Evolutionary conservation across 1,140 invertebrate species (phyloP), one percentile per base, ranked within the genome.

Genomic region (Heliothis subflexa): DNA sequence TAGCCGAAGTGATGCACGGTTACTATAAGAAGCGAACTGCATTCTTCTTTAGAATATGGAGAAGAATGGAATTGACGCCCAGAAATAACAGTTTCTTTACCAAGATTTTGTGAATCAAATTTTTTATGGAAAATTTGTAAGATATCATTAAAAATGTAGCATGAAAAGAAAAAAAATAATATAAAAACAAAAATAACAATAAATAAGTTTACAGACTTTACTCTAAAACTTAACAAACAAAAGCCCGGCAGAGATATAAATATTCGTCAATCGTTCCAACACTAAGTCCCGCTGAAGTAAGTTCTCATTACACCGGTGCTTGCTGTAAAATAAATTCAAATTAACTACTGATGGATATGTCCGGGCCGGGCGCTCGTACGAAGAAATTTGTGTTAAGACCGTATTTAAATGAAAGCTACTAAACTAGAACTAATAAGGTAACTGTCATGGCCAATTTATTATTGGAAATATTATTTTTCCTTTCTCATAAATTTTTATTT

Each of bases 241-340:
- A 28, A 70, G 14, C 18, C 66, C 18, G 28, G 13, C 40, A 12
- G 0, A 33, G 5, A 52, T 49, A 40, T 71, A 71, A 59, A 61
- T 57, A 78, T 78, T 61, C 54, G 64, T 78, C 76, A 78, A 71
- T 57, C 66, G 40, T 28, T 12, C 16, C 45, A 54, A 59, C 45
- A 64, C 68, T 40, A 28, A 78, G 59, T 80, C 78, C 70, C 55
- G 25, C 57, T 33, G n/a, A 71, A 79, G 64, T 70, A 82, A 83
- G 83, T 80, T 49, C 78, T 82, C 80, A 83, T 83, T 83, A 83
- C 79, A 80, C 73, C 78, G 62, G 81, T 82, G 77, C 78, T 70
- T 74, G 78, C 79, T 80, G 79, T 83, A 84, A 85, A 87, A 89
- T 88, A 91, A 88, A 91, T 89, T 89, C 84, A 85, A 90, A 88